Base-by-base conservation (phyloP, 2,888 invertebrate species). In the Melitaea athalia region DNA sequence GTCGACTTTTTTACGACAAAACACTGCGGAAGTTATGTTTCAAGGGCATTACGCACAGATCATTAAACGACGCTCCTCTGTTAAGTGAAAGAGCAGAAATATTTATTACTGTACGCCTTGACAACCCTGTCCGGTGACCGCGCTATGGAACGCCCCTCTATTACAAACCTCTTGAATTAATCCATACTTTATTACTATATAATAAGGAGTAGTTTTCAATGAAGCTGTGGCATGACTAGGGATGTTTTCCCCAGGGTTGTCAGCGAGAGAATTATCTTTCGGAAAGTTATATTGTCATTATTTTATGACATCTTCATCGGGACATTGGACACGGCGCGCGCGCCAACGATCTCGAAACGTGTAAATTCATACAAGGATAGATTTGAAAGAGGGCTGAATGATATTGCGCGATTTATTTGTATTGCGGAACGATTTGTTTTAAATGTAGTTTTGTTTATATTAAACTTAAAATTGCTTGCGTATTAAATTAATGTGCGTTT, bases 251-350 rank as follows among this genome's bases (percentile, higher is more conserved):
- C 73, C 78, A 83, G 87, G 86, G 87, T 78, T 84, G 83, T 79
- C 81, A 75, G 73, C 75, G 75, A 77, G 77, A 80, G 82, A 82
- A 80, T 85, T 78, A 82, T 85, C 77, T 80, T 77, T 75, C 79
- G 83, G 78, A 82, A 83, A 84, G 84, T 82, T 80, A 80, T 82
- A 78, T 78, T 81, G 84, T 89, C 86, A 89, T 90, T 90, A 90
- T 85, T 88, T 89, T 88, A 90, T 91, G 91, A 91, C 78, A 82
- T 89, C 89, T 91, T 86, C 85, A 90, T 89, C 83, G 83, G 71
- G 63, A 72, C 69, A 78, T 79, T 76, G 79, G 80, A 76, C 80
- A 79, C 80, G 79, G 79, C 79, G 78, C 79, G 76, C 77, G 79
- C 77, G 76, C 77, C 81, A 78, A 71, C 76, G 76, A 71, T 49